These are phyloP conservation scores for Zophobas morio DNA, from an alignment of 1,140 invertebrate genomes.

Conservation along the genomic window DNA sequence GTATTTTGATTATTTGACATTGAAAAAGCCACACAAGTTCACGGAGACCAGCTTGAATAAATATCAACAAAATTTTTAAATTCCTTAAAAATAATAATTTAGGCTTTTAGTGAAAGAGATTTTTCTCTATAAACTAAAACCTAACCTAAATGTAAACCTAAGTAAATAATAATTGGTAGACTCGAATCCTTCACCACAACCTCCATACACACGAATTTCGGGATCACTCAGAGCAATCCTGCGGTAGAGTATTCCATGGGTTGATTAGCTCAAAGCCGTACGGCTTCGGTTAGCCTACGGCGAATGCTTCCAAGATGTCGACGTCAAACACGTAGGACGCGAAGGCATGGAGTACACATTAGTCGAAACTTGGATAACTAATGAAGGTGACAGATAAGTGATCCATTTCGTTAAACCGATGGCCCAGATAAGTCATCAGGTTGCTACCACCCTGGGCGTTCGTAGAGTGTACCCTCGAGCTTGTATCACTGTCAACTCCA, in stretches of 20 bases:
- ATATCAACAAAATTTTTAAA: conserved; percentile 48
- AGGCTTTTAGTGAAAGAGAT: conserved; percentile 57
- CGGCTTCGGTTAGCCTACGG: conserved; percentile 67
- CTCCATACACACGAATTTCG: conserved; percentile 74
- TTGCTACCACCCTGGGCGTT: conserved; percentile 88
- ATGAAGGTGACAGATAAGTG: conserved; percentile 69
- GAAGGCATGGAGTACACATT: conserved; percentile 71
- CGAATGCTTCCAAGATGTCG: conserved; percentile 71
- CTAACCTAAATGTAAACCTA: conserved; percentile 51
- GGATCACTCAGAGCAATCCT: conserved; percentile 73
- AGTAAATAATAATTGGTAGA: conserved; percentile 56
- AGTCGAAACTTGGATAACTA: conserved; percentile 68
- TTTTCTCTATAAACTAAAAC: conserved; percentile 20
- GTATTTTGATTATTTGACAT: conserved; percentile 15
- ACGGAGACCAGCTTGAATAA: conserved; percentile 53
- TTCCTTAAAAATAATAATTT: conserved; percentile 53
- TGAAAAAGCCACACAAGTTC: conserved; percentile 48
- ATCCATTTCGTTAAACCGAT: conserved; percentile 85
- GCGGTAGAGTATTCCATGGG: conserved; percentile 72
- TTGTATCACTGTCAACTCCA: conserved; percentile 95
- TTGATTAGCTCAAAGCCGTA: conserved; percentile 48
- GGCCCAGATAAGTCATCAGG: conserved; percentile 89
- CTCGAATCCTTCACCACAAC: conserved; percentile 74
- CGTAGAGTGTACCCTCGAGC: conserved; percentile 86
- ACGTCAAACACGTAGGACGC: conserved; percentile 73